Conservation (phyloP, 2,797 vertebrate species). For the Tolypeutes matacus region DNA sequence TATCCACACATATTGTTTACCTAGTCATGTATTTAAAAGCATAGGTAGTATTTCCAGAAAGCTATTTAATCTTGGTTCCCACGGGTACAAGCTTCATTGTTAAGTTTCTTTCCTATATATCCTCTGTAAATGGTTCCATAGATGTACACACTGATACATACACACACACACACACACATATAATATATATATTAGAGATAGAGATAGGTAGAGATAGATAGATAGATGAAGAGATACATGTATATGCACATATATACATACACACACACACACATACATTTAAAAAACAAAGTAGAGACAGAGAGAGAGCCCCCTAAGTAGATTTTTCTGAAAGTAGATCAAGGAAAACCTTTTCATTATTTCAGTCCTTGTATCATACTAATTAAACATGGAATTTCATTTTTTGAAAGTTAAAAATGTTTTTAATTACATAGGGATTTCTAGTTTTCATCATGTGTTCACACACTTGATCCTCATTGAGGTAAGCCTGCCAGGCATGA, state of each 20-base stretch:
- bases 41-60: not conserved
- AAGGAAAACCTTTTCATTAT: conserved; percentile 18
- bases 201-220: not conserved
- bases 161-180: too few species aligned
- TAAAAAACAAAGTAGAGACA: not conserved
- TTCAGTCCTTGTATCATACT: not conserved
- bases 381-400: conserved; percentile 47
- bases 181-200: not conserved
- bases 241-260: not conserved
- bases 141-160: too few species aligned
- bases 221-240: not conserved
- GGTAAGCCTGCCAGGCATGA: not conserved
- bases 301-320: not conserved
- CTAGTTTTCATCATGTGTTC: not conserved
- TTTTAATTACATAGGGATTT: not conserved
- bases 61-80: not conserved
- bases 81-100: not conserved
- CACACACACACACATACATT: not conserved
- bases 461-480: not conserved
- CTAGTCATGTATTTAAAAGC: conserved; percentile 25
- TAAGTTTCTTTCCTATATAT: not conserved
- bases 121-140: not conserved
- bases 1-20: not conserved
- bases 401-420: conserved; percentile 41
- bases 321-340: conserved; percentile 9